Base-by-base conservation (phyloP, 2,113 vertebrate species). In the Spermophilus dauricus region DNA sequence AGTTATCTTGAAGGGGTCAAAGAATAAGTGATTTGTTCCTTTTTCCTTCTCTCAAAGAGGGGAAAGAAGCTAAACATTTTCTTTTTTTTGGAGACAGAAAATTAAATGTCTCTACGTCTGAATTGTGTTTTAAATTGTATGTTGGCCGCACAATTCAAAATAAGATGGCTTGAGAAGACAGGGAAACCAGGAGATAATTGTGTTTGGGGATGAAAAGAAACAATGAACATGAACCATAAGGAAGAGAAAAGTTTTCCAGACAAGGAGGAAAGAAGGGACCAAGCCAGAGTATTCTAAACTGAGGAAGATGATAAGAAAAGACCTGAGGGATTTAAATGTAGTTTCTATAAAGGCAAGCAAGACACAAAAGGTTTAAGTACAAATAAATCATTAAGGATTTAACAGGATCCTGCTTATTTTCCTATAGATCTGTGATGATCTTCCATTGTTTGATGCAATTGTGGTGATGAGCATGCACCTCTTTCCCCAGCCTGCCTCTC, bases 391-490 rank as follows among this genome's bases (percentile, higher is more conserved):
- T 84, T 88, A 87, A 42, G 39, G 39, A 42, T 42, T 42, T 42
- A 86, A 39, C 78, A 92, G 58, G 14, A 92, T 92, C 34, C 5
- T 67, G n/a, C 42, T 94, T 96, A 91, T 91, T 95, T 96, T 83
- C 93, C 94, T 75, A 26, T 2, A 91, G 95, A 61, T 76, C 58
- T 95, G 20, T 93, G 77, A 83, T 42, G 26, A 61, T 83, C 67
- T 86, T 90, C 89, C 80, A 95, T 81, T 86, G 88, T 82, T 83
- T 84, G 70, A 72, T 83, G 73, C 69, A 89, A 13, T 10, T 78
- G 37, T 65, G 72, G 42, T 86, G 67, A 63, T 93, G 82, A 89
- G 78, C 48, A 91, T 34, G 42, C 83, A 39, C 32, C 13, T 26
- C 11, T 69, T 80, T 75, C n/a, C 37, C 48, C 10, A 13, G 11